phyloP scores from a whole-genome alignment of 2,797 vertebrate genomes.

The Nyctibius grandis region DNA sequence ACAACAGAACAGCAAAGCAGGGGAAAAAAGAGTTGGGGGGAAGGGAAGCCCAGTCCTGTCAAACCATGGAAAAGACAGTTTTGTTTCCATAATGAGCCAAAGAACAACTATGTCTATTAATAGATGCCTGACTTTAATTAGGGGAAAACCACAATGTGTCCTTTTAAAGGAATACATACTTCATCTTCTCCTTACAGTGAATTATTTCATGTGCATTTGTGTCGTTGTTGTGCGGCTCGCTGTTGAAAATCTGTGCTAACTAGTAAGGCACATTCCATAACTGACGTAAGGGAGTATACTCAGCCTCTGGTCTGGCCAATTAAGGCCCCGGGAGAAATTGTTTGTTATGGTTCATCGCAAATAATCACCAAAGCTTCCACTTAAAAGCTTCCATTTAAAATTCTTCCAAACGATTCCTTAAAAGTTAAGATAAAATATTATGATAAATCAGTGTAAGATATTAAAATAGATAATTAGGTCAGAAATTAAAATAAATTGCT shows the following conservation, averaged over 20 bases:
- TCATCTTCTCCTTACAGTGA: not conserved
- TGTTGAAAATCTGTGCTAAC: not conserved
- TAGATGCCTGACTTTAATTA: not conserved
- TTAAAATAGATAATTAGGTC: not conserved
- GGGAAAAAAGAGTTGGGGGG: not conserved
- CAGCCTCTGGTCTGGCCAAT: not conserved
- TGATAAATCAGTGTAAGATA: not conserved
- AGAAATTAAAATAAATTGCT: not conserved
- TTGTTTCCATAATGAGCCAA: not conserved
- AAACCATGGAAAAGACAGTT: not conserved
- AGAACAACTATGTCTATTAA: not conserved
- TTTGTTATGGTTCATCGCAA: not conserved
- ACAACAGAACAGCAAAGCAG: not conserved
- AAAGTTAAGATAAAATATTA: not conserved
- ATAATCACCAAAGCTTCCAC: not conserved
- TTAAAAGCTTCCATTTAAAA: not conserved
- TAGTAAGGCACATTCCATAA: not conserved
- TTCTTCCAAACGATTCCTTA: not conserved
- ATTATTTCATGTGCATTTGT: not conserved
- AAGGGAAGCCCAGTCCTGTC: not conserved
- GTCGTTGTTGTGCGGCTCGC: not conserved
- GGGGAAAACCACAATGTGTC: not conserved
- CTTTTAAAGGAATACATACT: not conserved
- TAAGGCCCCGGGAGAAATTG: not conserved
- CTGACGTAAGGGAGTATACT: not conserved